Percentiles rank a stretch among this genome's conserved stretches.
Evolutionary conservation across 2,888 invertebrate species (phyloP).

Genomic region (Hypomecis punctinalis): DNA sequence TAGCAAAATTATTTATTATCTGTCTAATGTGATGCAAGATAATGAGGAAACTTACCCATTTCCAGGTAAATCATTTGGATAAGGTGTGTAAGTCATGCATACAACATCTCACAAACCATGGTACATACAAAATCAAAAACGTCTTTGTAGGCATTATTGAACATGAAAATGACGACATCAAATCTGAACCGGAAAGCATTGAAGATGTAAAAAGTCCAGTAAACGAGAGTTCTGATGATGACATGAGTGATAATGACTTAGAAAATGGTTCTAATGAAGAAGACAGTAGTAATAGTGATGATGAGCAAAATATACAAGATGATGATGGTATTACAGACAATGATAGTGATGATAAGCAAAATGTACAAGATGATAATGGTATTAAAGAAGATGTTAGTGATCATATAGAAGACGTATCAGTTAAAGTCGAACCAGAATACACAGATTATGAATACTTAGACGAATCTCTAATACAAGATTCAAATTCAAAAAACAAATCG

Average conservation of each 20-base stretch:
- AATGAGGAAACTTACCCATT: background rate
- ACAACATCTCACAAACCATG: background rate
- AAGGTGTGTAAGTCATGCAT: background rate
- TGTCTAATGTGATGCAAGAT: no score
- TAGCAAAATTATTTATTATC: no score
- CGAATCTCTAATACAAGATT: background rate
- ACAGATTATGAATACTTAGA: slow-evolving; percentile 11
- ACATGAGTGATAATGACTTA: background rate
- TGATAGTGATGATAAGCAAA: background rate
- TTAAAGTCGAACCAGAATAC: background rate
- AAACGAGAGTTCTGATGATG: background rate
- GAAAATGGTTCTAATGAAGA: no score
- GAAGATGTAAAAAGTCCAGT: background rate
- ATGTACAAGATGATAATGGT: background rate
- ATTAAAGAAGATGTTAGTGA: no score
- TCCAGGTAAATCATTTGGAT: slow-evolving; percentile 7
- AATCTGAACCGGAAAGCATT: slow-evolving; percentile 2
- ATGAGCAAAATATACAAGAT: background rate
- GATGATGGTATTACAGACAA: background rate
- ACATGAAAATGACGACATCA: background rate
- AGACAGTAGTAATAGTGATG: background rate
- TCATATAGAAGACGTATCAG: background rate
- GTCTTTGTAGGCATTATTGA: background rate
- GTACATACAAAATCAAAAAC: background rate
- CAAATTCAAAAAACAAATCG: background rate